Conservation (phyloP, 2,888 invertebrate species). For the Acleris cristana region DNA sequence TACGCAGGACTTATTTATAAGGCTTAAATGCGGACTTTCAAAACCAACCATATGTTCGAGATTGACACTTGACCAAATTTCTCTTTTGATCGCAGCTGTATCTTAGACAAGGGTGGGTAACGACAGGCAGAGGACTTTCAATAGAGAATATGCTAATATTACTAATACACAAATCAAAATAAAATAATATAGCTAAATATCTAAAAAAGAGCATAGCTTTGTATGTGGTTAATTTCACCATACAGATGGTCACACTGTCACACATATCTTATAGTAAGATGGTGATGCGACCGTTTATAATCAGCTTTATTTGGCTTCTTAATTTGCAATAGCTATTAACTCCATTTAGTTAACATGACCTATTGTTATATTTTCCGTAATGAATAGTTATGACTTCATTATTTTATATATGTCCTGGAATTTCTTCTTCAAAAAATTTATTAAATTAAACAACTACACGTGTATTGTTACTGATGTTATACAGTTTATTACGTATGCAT, state of each 20-base stretch:
- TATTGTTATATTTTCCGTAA: background rate
- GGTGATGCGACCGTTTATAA: background rate
- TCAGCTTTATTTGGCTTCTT: conserved; percentile 4
- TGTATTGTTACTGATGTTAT: background rate
- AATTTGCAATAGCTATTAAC: background rate
- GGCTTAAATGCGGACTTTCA: conserved; percentile 79
- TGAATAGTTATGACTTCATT: too few species aligned
- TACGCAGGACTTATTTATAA: conserved; percentile 76
- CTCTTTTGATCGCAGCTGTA: conserved; percentile 49
- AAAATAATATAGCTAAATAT: background rate
- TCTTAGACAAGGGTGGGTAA: background rate
- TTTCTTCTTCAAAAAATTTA: background rate
- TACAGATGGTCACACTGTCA: background rate
- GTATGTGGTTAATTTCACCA: too few species aligned
- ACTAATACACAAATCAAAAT: background rate
- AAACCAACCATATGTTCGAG: conserved; percentile 78
- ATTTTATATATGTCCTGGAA: background rate
- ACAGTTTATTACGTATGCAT: too few species aligned
- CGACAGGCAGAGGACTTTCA: background rate
- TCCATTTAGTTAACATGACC: background rate
- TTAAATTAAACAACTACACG: conserved; percentile 9
- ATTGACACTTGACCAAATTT: conserved; percentile 76
- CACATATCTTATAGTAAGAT: background rate
- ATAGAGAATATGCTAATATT: background rate
- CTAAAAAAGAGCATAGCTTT: background rate